These are phyloP conservation scores for Oreochromis grahami DNA, from an alignment of 2,797 vertebrate species.

Conservation along the genomic window DNA sequence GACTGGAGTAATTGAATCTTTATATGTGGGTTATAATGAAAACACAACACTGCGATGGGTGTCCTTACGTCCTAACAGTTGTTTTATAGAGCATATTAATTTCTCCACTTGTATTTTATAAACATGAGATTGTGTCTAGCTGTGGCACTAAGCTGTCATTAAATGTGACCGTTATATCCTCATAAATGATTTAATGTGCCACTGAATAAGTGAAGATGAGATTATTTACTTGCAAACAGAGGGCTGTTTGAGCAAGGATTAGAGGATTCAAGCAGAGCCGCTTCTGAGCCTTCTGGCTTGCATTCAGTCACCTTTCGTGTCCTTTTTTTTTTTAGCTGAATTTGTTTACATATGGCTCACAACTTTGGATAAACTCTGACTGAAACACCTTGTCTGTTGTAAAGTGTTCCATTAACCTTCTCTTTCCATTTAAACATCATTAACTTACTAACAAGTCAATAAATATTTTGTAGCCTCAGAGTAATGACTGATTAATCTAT, in stretches of 20 bases:
- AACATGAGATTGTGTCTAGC: conserved; percentile 14
- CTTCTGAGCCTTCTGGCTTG: background rate
- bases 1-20: background rate
- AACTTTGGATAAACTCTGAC: background rate
- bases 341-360: background rate
- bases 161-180: conserved; percentile 20
- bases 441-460: background rate
- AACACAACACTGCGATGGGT: background rate
- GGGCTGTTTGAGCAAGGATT: background rate
- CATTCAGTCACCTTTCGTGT: background rate
- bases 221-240: conserved; percentile 31
- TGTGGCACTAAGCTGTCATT: conserved; percentile 10
- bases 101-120: conserved; percentile 12
- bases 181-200: conserved; percentile 33
- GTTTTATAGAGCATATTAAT: conserved; percentile 24
- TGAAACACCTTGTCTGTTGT: background rate
- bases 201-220: conserved; percentile 13
- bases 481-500: background rate
- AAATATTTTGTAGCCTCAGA: background rate
- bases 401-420: background rate
- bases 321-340: background rate
- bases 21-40: background rate
- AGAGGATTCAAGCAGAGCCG: background rate
- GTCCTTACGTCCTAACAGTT: background rate
- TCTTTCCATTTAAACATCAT: background rate